A percentile compares a stretch with the other conserved stretches of the same genome.
Evolutionary conservation across 2,888 invertebrate species (phyloP).

Genomic region (Conus canariensis): DNA sequence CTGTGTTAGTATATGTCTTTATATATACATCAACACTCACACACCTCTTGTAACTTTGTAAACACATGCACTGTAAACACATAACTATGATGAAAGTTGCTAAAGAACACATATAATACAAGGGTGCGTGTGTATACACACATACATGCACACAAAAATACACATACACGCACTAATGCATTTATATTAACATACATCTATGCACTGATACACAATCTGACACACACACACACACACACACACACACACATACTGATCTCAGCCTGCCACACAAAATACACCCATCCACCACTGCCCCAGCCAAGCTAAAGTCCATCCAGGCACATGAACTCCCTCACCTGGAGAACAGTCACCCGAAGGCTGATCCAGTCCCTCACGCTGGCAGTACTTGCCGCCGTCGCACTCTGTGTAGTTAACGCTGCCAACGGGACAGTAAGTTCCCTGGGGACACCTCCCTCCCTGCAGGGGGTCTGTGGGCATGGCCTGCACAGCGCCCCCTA

Average conservation of each 20-base stretch:
- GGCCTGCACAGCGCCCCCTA: slow-evolving; percentile 63
- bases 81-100: too few relatives aligned
- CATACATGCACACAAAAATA: too few relatives aligned
- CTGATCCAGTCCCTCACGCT: slow-evolving; percentile 58
- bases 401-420: slow-evolving; percentile 69
- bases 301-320: too few relatives aligned
- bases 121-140: too few relatives aligned
- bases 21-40: too few relatives aligned
- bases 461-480: slow-evolving; percentile 67
- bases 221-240: not conserved
- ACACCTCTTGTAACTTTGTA: too few relatives aligned
- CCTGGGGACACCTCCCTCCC: slow-evolving; percentile 68
- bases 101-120: too few relatives aligned
- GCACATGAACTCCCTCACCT: slow-evolving; percentile 56
- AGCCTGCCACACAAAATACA: not conserved
- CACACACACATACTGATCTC: not conserved
- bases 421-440: slow-evolving; percentile 73
- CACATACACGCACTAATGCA: too few relatives aligned
- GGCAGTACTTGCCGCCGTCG: slow-evolving; percentile 72
- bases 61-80: too few relatives aligned
- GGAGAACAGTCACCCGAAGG: slow-evolving; percentile 70
- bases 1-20: too few relatives aligned
- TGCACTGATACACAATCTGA: not conserved
- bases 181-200: too few relatives aligned
- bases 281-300: not conserved